These are phyloP conservation scores for Leucoraja ocellata DNA, from an alignment of 2,797 vertebrate species.

Conservation along the genomic window DNA sequence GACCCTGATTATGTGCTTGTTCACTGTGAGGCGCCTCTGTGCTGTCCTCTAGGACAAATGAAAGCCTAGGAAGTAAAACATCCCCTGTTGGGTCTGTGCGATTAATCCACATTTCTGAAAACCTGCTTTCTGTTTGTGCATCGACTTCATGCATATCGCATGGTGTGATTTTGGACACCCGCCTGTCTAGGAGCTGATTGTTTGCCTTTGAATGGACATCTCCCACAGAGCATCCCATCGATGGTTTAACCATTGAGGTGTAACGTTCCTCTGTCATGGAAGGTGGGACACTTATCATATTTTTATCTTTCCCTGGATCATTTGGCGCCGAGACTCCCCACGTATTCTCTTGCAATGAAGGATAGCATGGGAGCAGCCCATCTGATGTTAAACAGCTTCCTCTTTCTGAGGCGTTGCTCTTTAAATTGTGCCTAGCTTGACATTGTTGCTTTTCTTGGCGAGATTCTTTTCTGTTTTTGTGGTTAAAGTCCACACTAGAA, in stretches of 20 bases:
- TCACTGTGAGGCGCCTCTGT: slow-evolving; percentile 6
- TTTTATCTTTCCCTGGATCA: background rate
- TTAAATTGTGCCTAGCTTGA: background rate
- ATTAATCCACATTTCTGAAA: slow-evolving; percentile 28
- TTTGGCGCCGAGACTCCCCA: background rate
- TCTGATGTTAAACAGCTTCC: background rate
- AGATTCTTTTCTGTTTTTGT: background rate
- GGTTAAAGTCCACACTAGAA: background rate
- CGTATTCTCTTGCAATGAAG: slow-evolving; percentile 5
- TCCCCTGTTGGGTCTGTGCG: slow-evolving; percentile 3
- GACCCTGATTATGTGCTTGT: background rate
- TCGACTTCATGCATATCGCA: background rate
- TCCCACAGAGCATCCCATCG: background rate
- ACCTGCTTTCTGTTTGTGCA: background rate
- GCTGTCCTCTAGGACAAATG: background rate
- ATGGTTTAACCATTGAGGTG: background rate
- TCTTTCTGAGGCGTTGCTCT: background rate
- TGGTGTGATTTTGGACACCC: background rate
- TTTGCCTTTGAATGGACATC: slow-evolving; percentile 13
- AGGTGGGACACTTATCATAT: slow-evolving; percentile 3
- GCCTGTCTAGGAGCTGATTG: background rate
- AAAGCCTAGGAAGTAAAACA: slow-evolving; percentile 31
- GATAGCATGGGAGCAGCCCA: background rate
- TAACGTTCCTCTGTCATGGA: background rate
- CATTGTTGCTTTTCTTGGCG: background rate